phyloP scores from a whole-genome alignment of 2,113 vertebrate species.

The Dicentrarchus labrax region DNA sequence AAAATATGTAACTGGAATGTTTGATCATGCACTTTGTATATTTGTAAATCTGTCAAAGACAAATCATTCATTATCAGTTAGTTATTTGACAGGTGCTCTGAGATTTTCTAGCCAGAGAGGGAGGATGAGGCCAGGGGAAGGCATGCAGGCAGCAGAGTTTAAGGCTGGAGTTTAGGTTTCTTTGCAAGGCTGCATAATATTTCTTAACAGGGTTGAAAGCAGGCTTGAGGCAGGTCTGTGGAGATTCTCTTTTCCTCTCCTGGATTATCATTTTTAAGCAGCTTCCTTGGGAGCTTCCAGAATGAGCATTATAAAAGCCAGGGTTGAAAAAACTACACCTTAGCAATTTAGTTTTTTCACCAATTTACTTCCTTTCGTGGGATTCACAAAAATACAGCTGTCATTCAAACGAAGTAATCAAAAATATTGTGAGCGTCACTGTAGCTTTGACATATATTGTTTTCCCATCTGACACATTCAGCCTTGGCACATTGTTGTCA shows the following conservation, averaged over 20 bases:
- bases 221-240: slow-evolving; percentile 84
- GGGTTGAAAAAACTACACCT: slow-evolving; percentile 38
- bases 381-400: slow-evolving; percentile 46
- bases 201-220: slow-evolving; percentile 85
- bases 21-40: neutral
- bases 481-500: neutral
- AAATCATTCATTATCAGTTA: neutral
- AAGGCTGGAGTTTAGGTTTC: slow-evolving; percentile 78
- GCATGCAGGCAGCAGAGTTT: slow-evolving; percentile 77
- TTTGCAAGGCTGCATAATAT: slow-evolving; percentile 82
- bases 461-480: slow-evolving; percentile 7
- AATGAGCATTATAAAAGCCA: slow-evolving; percentile 64
- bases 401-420: slow-evolving; percentile 18
- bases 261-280: slow-evolving; percentile 89
- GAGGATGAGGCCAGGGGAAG: slow-evolving; percentile 77
- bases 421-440: slow-evolving; percentile 4
- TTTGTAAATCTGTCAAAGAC: neutral
- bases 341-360: slow-evolving; percentile 71
- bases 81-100: slow-evolving; percentile 23
- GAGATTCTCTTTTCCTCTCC: slow-evolving; percentile 83
- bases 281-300: slow-evolving; percentile 84
- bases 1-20: neutral
- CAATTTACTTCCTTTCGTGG: slow-evolving; percentile 60
- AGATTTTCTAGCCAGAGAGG: slow-evolving; percentile 67
- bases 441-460: slow-evolving; percentile 1